Evolutionary conservation across 2,113 vertebrate species (phyloP).

Genomic region (Phylloscopus whistleri): DNA sequence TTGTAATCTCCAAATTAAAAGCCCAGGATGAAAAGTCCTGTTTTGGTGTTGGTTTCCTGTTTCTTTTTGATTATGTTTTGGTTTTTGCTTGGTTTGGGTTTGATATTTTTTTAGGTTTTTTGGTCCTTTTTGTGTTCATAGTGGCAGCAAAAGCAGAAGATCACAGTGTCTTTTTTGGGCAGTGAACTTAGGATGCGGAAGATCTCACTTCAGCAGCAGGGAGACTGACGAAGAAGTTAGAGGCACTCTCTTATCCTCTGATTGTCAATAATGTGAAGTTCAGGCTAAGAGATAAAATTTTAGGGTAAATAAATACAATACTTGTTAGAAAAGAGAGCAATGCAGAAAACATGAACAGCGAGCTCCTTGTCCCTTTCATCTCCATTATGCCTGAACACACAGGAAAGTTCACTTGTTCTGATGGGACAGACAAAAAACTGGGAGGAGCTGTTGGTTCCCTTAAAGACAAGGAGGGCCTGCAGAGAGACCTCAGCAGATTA

Average conservation of each 20-base stretch:
- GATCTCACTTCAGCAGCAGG: not conserved
- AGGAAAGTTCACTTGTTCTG: not conserved
- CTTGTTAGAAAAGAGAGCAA: not conserved
- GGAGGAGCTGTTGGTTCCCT: not conserved
- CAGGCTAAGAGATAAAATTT: not conserved
- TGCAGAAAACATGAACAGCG: not conserved
- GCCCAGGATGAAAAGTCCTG: not conserved
- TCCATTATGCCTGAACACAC: rapidly evolving
- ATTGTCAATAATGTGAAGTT: not conserved
- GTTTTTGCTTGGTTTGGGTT: not conserved
- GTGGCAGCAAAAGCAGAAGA: not conserved
- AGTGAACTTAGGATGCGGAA: not conserved
- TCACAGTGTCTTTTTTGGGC: not conserved
- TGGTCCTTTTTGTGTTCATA: not conserved
- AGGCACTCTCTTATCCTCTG: not conserved
- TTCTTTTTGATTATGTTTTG: not conserved
- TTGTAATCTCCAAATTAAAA: not conserved
- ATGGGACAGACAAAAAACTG: not conserved
- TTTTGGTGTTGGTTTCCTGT: not conserved
- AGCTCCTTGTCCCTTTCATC: not conserved
- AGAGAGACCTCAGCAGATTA: not conserved
- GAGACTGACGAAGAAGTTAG: not conserved
- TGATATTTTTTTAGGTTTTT: not conserved
- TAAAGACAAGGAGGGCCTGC: not conserved
- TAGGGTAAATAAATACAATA: not conserved